Evolutionary conservation across 2,797 vertebrate genomes (phyloP).

Genomic region (Naso thynnoides): DNA sequence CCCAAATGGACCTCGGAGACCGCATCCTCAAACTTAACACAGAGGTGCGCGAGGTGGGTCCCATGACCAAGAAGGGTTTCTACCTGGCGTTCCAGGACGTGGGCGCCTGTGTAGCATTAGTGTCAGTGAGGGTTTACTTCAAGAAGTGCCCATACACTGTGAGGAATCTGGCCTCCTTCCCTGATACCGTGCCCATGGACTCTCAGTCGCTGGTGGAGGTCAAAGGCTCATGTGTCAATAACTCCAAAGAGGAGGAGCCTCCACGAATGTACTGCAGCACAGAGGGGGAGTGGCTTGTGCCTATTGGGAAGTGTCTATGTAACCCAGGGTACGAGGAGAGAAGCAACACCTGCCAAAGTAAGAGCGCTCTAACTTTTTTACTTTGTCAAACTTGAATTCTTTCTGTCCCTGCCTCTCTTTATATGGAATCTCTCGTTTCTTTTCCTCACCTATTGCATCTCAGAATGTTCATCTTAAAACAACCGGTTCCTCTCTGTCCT

Average conservation of each 20-base stretch:
- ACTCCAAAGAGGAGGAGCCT: constrained; percentile 96
- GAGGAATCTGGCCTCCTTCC: constrained; percentile 96
- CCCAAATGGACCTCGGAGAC: constrained; percentile 97
- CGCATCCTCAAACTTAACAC: constrained; percentile 98
- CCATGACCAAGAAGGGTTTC: constrained; percentile 94
- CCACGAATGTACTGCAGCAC: constrained; percentile 99
- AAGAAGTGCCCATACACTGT: constrained; percentile 97
- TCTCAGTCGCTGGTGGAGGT: constrained; percentile 98
- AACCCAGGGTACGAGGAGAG: constrained; percentile 93
- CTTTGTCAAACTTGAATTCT: constrained; percentile 3
- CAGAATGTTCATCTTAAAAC: constrained; percentile 8
- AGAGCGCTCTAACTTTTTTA: constrained; percentile 41
- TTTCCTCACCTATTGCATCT: background rate
- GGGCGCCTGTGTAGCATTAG: constrained; percentile 96
- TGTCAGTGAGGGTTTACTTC: constrained; percentile 97
- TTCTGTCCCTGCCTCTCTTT: background rate
- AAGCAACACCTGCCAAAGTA: constrained; percentile 96
- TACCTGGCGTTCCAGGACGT: constrained; percentile 98
- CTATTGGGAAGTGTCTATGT: constrained; percentile 97
- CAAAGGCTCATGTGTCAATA: constrained; percentile 95
- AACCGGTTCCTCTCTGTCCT: background rate
- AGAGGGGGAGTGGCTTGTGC: constrained; percentile 98
- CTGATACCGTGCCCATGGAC: constrained; percentile 97
- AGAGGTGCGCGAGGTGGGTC: constrained; percentile 96
- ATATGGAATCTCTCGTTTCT: background rate